phyloP scores from a whole-genome alignment of 1,140 invertebrate species.

The Caerostris extrusa region DNA sequence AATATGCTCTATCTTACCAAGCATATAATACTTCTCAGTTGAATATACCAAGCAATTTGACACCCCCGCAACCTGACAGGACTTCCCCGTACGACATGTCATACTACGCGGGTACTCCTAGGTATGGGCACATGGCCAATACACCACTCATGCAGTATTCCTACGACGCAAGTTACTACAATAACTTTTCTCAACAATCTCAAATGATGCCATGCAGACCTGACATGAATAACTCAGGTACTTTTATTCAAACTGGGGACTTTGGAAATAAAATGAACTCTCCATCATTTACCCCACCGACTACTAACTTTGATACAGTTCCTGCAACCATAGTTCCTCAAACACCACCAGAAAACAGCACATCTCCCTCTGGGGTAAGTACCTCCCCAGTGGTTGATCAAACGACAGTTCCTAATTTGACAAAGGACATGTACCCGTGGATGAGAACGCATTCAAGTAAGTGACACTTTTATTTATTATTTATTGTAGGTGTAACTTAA shows the following conservation, averaged over 20 bases:
- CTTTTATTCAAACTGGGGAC: slow-evolving; percentile 12
- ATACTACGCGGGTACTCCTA: neutral
- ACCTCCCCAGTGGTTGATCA: slow-evolving; percentile 62
- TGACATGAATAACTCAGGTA: neutral
- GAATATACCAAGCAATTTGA: slow-evolving; percentile 56
- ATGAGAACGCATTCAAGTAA: slow-evolving; percentile 71
- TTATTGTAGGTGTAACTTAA: neutral
- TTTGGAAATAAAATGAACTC: slow-evolving; percentile 57
- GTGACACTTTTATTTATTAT: slow-evolving; percentile 28
- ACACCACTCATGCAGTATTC: slow-evolving; percentile 20
- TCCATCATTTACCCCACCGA: slow-evolving; percentile 59
- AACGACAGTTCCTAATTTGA: slow-evolving; percentile 45
- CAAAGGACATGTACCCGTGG: slow-evolving; percentile 63
- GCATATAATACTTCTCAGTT: slow-evolving; percentile 2
- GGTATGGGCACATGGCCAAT: slow-evolving; percentile 43
- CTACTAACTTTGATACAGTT: slow-evolving; percentile 22
- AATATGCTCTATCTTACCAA: slow-evolving; percentile 28
- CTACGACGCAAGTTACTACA: slow-evolving; percentile 41
- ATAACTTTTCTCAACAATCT: slow-evolving; percentile 60
- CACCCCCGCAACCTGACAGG: slow-evolving; percentile 68
- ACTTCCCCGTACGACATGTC: slow-evolving; percentile 62
- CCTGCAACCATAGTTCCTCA: slow-evolving; percentile 24
- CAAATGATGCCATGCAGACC: neutral
- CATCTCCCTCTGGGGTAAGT: slow-evolving; percentile 54
- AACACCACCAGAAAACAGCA: slow-evolving; percentile 3